Base-by-base conservation (phyloP, 2,113 vertebrate genomes). In the Piprites chloris region DNA sequence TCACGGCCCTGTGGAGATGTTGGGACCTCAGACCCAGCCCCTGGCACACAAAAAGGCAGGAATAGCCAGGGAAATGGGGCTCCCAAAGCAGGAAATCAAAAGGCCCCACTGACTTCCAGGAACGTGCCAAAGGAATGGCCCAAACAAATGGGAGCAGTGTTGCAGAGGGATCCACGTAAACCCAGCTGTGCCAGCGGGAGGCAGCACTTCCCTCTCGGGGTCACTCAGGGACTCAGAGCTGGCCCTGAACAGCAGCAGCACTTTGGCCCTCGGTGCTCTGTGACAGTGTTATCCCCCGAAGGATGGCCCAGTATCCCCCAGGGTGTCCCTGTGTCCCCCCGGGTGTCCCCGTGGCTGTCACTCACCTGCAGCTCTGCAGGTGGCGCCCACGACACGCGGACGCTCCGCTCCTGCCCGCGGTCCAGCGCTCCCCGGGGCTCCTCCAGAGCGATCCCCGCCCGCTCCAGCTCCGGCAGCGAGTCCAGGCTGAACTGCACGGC, bases 341-440 rank as follows among this genome's bases (percentile, higher is more conserved):
- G n/a, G 10, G 9, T 4, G 69, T 8, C 28, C 16, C 5, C 53
- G 20, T 11, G 67, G 49, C 71, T 63, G 92, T 33, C 46, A 96
- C 98, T 87, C 93, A 99, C 99, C 79, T 27, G 16, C 96, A 94
- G 41, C 58, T 97, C 98, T 19, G 91, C 95, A 75, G 97, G 98
- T 1, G 99, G 99, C 39, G 93, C 88, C 99, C 99, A 99, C 6
- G 97, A 98, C 84, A 99, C 93, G 22, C 72, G 95, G 97, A 99
- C 96, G 89, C 97, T 27, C 68, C 95, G 96, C 12, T 56, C 97
- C 59, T 97, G 97, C 11, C 99, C 98, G 0, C 97, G 82, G 12
- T 99, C 72, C 87, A 84, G 55, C 35, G 63, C 41, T 90, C 88
- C 88, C 27, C 0, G 6, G 1, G 79, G 1, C 2, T 30, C 56